Base-by-base conservation (phyloP, 2,113 vertebrate genomes). In the Tachuris rubrigastra region DNA sequence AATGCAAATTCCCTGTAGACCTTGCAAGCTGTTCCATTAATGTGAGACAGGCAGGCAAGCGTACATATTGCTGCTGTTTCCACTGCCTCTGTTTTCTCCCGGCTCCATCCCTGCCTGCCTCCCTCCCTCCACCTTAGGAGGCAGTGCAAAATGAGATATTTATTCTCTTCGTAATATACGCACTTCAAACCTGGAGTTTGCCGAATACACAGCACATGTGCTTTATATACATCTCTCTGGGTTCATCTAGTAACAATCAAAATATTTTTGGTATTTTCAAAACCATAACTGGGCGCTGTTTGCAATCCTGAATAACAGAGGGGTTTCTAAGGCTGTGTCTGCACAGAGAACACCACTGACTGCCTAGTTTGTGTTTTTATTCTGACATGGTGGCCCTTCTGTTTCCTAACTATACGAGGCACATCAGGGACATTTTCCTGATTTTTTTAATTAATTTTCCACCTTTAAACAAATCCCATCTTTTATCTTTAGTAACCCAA, bases 11-110 rank as follows among this genome's bases (percentile, higher is more conserved):
- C 96, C 96, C 97, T 67, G 90, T 90, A 95, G 96, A 96, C 93
- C 90, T 77, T 25, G 88, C 91, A 97, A 96, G 95, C 97, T 98
- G 96, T 97, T 97, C 97, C 97, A 96, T 97, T 96, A 97, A 96
- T 85, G 95, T 49, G 82, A 95, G 96, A 74, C 90, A 93, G 95
- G 95, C 92, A 95, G 95, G 96, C 83, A 96, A 92, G 97, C 93
- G 79, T 93, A 92, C 92, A 96, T 69, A 94, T 84, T 91, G 95
- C 95, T 96, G 94, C 87, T 96, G 95, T 60, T 93, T 91, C 96
- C 94, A 93, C 78, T 94, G 97, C 95, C 96, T 96, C 94, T 85
- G 89, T 93, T 96, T 88, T 87, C 94, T 95, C 85, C 95, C 89
- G 31, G 92, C 96, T 96, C 92, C 94, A 95, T 91, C 91, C 86